These are phyloP conservation scores for Larimichthys polyactis DNA, from an alignment of 2,113 vertebrate species.

Conservation along the genomic window DNA sequence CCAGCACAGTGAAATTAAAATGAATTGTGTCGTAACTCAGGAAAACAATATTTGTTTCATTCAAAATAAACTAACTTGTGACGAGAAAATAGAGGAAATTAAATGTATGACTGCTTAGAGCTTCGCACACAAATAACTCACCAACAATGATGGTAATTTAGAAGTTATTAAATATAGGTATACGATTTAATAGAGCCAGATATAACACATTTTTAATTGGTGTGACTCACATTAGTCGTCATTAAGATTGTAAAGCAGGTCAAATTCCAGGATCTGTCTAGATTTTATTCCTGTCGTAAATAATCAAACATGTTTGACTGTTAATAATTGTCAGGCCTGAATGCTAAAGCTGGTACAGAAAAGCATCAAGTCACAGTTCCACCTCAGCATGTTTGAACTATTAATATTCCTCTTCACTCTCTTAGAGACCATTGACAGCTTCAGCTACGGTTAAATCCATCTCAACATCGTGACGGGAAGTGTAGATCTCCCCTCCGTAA, in stretches of 20 bases:
- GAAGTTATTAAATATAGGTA: neutral
- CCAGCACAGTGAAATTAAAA: no score
- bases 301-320: neutral
- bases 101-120: no score
- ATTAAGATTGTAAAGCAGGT: neutral
- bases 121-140: no score
- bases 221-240: neutral
- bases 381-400: neutral
- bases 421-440: slow-evolving; percentile 29
- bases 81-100: no score
- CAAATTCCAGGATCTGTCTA: neutral
- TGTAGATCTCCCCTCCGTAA: slow-evolving; percentile 10
- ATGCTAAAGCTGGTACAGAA: neutral
- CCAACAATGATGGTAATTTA: neutral
- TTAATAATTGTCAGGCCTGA: neutral
- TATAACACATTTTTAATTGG: neutral
- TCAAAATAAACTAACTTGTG: no score
- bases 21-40: no score
- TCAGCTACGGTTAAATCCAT: slow-evolving; percentile 16
- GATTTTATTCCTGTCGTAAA: neutral
- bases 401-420: slow-evolving; percentile 1
- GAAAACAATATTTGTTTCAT: no score
- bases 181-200: neutral
- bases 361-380: neutral
- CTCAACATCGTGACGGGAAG: neutral